Conservation (phyloP, 1,140 invertebrate genomes). For the Drosophila ohnishii region DNA sequence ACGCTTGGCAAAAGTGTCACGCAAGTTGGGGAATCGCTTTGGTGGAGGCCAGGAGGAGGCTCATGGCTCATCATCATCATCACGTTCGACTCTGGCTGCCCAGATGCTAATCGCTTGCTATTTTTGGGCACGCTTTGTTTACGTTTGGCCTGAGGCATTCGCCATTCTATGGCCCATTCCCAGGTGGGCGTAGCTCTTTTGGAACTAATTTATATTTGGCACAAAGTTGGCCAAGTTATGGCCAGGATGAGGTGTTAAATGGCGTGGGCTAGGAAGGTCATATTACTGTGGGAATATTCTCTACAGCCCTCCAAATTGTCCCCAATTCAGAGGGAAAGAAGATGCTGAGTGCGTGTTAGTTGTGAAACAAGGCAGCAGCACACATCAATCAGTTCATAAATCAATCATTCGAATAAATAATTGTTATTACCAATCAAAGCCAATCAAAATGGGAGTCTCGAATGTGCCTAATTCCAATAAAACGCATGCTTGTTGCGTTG, state of each 20-base stretch:
- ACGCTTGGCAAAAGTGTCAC: slow-evolving; percentile 71
- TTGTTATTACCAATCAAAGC: slow-evolving; percentile 52
- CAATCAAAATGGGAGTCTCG: slow-evolving; percentile 54
- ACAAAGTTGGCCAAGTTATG: slow-evolving; percentile 38
- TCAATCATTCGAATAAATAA: slow-evolving; percentile 57
- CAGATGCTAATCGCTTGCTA: slow-evolving; percentile 68
- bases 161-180: slow-evolving; percentile 34
- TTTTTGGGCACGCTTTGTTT: slow-evolving; percentile 73
- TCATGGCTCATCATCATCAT: slow-evolving; percentile 56
- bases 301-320: slow-evolving; percentile 33
- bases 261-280: slow-evolving; percentile 29
- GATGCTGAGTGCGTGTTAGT: slow-evolving; percentile 9
- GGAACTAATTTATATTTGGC: slow-evolving; percentile 59
- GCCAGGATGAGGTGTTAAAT: slow-evolving; percentile 23
- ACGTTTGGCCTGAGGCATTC: slow-evolving; percentile 55
- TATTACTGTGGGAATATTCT: slow-evolving; percentile 26
- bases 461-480: slow-evolving; percentile 36
- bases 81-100: slow-evolving; percentile 48
- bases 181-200: slow-evolving; percentile 49
- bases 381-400: slow-evolving; percentile 53
- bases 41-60: background rate
- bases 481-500: slow-evolving; percentile 23
- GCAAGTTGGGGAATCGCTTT: slow-evolving; percentile 41
- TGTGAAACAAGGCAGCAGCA: slow-evolving; percentile 50
- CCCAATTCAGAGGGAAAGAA: slow-evolving; percentile 41